phyloP scores from a whole-genome alignment of 2,113 vertebrate genomes.

The Poeciliopsis retropinna region DNA sequence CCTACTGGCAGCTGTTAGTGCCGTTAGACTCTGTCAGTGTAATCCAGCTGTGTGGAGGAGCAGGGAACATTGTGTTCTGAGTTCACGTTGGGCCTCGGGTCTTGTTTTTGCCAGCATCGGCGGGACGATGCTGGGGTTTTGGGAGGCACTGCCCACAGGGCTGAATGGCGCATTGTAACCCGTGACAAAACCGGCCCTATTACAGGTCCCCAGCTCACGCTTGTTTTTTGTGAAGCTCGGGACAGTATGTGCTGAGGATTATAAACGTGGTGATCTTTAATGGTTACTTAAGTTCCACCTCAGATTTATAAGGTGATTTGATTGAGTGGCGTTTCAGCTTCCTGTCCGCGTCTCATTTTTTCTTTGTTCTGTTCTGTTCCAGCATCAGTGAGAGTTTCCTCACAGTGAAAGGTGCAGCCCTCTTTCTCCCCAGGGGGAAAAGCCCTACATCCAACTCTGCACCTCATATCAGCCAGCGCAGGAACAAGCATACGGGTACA shows the following conservation, averaged over 20 bases:
- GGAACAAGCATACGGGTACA: conserved; percentile 95
- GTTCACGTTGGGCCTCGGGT: conserved; percentile 56
- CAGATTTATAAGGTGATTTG: not conserved
- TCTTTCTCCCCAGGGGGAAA: conserved; percentile 94
- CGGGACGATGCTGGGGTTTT: conserved; percentile 24
- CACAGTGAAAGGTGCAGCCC: conserved; percentile 96
- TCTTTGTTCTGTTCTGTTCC: conserved; percentile 41
- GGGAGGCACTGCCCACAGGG: conserved; percentile 24
- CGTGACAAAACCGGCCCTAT: conserved; percentile 25
- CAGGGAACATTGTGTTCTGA: conserved; percentile 73
- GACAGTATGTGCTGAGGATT: conserved; percentile 12
- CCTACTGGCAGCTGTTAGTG: conserved; percentile 61
- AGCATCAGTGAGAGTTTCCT: conserved; percentile 98
- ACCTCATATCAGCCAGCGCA: conserved; percentile 87
- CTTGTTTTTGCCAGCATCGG: conserved; percentile 52
- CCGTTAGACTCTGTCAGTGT: conserved; percentile 55
- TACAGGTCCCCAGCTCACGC: not conserved
- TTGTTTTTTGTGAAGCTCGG: not conserved
- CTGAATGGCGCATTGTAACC: conserved; percentile 61
- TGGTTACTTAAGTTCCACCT: not conserved
- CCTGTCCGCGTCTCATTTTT: conserved; percentile 4
- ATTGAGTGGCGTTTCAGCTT: conserved; percentile 1
- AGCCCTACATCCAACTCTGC: conserved; percentile 84
- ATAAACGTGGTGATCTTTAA: not conserved
- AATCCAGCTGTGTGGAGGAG: conserved; percentile 69